phyloP scores from a whole-genome alignment of 2,113 vertebrate genomes.

The Canis aureus region DNA sequence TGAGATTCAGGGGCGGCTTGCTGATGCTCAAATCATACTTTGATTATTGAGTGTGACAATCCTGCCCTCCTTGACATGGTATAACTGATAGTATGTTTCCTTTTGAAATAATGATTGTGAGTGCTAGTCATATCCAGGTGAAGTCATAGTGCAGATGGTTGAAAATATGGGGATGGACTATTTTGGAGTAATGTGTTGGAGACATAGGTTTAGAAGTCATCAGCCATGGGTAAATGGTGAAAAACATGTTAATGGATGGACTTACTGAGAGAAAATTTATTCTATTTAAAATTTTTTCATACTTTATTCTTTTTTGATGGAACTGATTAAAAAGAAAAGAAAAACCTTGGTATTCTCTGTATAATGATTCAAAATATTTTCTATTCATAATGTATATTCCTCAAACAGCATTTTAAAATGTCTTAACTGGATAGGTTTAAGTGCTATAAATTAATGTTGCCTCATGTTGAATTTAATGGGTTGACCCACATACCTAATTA shows the following conservation, averaged over 20 bases:
- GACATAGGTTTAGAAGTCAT: neutral
- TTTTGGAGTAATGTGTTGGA: neutral
- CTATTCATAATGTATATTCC: constrained; percentile 9
- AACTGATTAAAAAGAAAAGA: neutral
- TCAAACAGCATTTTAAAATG: neutral
- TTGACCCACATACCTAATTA: neutral
- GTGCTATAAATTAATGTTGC: neutral
- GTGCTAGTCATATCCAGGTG: neutral
- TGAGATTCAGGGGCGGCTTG: neutral
- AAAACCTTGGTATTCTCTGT: neutral
- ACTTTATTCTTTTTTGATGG: neutral
- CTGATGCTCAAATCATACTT: neutral
- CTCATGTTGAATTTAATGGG: neutral
- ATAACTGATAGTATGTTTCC: neutral
- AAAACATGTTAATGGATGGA: neutral
- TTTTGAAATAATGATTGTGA: neutral
- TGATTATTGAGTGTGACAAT: neutral
- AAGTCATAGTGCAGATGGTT: neutral
- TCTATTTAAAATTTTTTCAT: neutral
- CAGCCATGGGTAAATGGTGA: neutral
- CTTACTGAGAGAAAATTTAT: neutral
- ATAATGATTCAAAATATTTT: constrained; percentile 36
- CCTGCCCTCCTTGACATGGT: neutral
- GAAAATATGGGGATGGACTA: neutral
- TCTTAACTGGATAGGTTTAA: neutral